Conservation (phyloP, 2,888 invertebrate species). For the Diarsia brunnea region DNA sequence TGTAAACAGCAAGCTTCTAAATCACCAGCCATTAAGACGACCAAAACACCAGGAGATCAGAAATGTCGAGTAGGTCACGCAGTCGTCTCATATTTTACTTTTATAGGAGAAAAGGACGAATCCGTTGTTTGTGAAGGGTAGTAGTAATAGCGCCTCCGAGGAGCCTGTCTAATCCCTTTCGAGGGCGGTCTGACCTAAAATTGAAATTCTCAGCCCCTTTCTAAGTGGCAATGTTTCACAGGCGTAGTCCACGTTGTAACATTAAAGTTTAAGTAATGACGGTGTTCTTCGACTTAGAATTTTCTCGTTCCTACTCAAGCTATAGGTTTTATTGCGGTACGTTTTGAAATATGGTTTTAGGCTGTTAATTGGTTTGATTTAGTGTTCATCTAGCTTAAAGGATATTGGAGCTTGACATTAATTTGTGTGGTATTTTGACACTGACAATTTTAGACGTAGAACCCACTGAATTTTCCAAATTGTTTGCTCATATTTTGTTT, state of each 20-base stretch:
- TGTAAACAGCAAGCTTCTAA: slow-evolving; percentile 43
- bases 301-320: slow-evolving; percentile 64
- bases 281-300: slow-evolving; percentile 72
- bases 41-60: slow-evolving; percentile 70
- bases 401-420: slow-evolving; percentile 30
- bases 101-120: slow-evolving; percentile 75
- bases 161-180: slow-evolving; percentile 76
- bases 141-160: slow-evolving; percentile 73
- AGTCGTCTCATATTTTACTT: slow-evolving; percentile 78
- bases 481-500: not conserved
- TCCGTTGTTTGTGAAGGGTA: slow-evolving; percentile 79
- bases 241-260: slow-evolving; percentile 70
- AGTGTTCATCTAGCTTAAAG: slow-evolving; percentile 36
- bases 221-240: slow-evolving; percentile 77
- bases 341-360: slow-evolving; percentile 67
- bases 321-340: slow-evolving; percentile 71
- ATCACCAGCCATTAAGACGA: slow-evolving; percentile 54
- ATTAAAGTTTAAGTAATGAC: slow-evolving; percentile 79
- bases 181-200: slow-evolving; percentile 78
- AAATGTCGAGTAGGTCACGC: slow-evolving; percentile 68
- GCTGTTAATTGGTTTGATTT: slow-evolving; percentile 63
- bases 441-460: not conserved
- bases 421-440: slow-evolving; percentile 20
- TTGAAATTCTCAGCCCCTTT: slow-evolving; percentile 78
- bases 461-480: not conserved